Evolutionary conservation across 2,797 vertebrate genomes (phyloP).

Genomic region (Pseudochirops cupreus): DNA sequence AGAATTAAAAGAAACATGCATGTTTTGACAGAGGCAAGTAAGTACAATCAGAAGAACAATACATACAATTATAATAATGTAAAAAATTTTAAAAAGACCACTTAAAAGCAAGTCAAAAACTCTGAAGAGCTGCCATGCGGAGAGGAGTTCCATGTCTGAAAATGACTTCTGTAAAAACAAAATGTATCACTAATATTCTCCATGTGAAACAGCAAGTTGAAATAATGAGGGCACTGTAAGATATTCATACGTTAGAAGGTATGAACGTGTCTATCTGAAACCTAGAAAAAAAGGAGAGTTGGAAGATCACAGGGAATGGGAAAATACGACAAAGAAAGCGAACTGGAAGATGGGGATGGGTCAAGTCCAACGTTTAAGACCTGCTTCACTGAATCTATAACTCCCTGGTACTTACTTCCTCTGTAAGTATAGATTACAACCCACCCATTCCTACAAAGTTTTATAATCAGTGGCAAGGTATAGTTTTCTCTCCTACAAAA

Average conservation of each 20-base stretch:
- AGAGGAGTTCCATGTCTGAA: background rate
- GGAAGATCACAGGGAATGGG: constrained; percentile 37
- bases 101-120: background rate
- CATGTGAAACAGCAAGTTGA: constrained; percentile 37
- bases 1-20: background rate
- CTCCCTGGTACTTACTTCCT: background rate
- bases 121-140: background rate
- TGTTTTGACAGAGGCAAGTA: background rate
- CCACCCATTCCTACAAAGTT: background rate
- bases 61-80: background rate
- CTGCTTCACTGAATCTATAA: background rate
- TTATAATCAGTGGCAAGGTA: background rate
- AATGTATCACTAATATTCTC: background rate
- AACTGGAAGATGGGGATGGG: background rate
- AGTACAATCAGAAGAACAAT: background rate
- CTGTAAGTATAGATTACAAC: background rate
- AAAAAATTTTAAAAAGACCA: background rate
- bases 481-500: background rate
- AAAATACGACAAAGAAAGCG: constrained; percentile 48
- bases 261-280: constrained; percentile 5
- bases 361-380: background rate
- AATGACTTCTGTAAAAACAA: background rate
- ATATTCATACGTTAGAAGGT: background rate
- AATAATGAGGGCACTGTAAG: constrained; percentile 16
- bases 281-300: background rate